A percentile compares a stretch with the other conserved stretches of the same genome.
These are phyloP conservation scores for Cladorhizidae sp. DNA, from an alignment of 37 sponge, comb jelly and placozoan genomes.

Conservation along the genomic window DNA sequence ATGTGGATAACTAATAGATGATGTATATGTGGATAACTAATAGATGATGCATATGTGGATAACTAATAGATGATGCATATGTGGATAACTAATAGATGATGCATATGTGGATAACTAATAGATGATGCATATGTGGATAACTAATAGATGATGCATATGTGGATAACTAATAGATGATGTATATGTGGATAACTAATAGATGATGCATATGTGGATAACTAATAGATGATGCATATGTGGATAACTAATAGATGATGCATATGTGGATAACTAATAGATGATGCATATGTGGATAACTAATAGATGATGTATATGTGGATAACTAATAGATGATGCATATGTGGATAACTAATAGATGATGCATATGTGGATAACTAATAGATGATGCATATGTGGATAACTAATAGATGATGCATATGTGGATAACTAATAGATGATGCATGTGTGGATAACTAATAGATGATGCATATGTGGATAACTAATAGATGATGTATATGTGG, in stretches of 20 bases:
- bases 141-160: too few species aligned
- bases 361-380: not conserved
- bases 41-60: not conserved
- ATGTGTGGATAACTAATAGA: too few species aligned
- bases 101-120: not conserved
- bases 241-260: not conserved
- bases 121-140: not conserved
- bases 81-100: not conserved
- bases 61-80: not conserved
- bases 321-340: not conserved
- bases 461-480: not conserved
- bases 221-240: not conserved
- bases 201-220: not conserved
- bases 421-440: too few species aligned
- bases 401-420: not conserved
- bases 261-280: not conserved
- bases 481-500: not conserved
- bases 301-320: not conserved
- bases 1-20: too few species aligned
- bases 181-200: not conserved
- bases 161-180: not conserved
- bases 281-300: not conserved
- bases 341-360: not conserved
- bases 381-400: not conserved
- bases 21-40: too few species aligned